Evolutionary conservation across 2,797 vertebrate species (phyloP).

Genomic region (Chiroxiphia lanceolata): DNA sequence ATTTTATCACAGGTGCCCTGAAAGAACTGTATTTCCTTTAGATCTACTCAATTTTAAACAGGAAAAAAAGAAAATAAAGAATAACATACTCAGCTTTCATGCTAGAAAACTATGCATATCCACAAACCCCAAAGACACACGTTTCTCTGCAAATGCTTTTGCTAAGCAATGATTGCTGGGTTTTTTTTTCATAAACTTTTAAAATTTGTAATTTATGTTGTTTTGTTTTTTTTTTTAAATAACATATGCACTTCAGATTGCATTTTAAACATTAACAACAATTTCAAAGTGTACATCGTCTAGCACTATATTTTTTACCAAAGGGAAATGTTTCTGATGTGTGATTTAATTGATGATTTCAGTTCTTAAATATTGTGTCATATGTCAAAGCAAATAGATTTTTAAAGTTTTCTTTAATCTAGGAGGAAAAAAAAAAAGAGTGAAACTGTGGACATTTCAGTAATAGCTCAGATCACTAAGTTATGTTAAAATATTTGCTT

Average conservation of each 20-base stretch:
- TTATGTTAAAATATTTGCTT: slow-evolving; percentile 74
- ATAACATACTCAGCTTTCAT: background rate
- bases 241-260: slow-evolving; percentile 61
- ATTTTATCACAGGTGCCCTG: slow-evolving; percentile 52
- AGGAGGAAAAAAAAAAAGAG: slow-evolving; percentile 69
- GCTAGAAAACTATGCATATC: slow-evolving; percentile 3
- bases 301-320: slow-evolving; percentile 70
- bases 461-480: slow-evolving; percentile 70
- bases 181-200: slow-evolving; percentile 24
- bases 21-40: slow-evolving; percentile 51
- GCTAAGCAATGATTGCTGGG: slow-evolving; percentile 23
- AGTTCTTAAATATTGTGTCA: slow-evolving; percentile 73
- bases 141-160: slow-evolving; percentile 24
- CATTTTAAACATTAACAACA: slow-evolving; percentile 69
- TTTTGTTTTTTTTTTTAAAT: slow-evolving; percentile 37
- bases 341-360: slow-evolving; percentile 72
- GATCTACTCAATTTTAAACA: slow-evolving; percentile 26
- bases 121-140: slow-evolving; percentile 10
- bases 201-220: slow-evolving; percentile 49
- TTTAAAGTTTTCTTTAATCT: slow-evolving; percentile 74
- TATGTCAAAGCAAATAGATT: slow-evolving; percentile 73
- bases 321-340: slow-evolving; percentile 72
- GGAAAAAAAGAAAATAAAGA: slow-evolving; percentile 19
- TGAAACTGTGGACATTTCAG: slow-evolving; percentile 74
- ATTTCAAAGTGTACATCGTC: slow-evolving; percentile 69